These are phyloP conservation scores for Hycleus phaleratus DNA, from an alignment of 1,140 invertebrate species.

Conservation along the genomic window DNA sequence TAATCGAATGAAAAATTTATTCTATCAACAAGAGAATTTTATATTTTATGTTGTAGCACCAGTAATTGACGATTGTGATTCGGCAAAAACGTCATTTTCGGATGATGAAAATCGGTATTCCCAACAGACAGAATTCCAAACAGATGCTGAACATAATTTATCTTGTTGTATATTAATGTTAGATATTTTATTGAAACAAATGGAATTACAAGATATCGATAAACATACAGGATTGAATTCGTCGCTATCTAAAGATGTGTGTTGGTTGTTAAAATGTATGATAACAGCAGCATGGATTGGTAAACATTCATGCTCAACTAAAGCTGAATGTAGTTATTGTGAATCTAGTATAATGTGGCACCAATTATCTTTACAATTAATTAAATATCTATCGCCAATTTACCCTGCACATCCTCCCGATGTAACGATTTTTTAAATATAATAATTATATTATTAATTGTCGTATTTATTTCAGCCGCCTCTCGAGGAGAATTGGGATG, in stretches of 20 bases:
- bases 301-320: slow-evolving; percentile 57
- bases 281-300: slow-evolving; percentile 68
- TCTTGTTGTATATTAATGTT: slow-evolving; percentile 95
- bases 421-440: slow-evolving; percentile 46
- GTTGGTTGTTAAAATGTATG: slow-evolving; percentile 75
- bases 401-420: slow-evolving; percentile 67
- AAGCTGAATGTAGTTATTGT: slow-evolving; percentile 80
- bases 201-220: slow-evolving; percentile 89
- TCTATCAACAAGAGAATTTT: not conserved
- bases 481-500: slow-evolving; percentile 52
- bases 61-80: slow-evolving; percentile 57
- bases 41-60: slow-evolving; percentile 43
- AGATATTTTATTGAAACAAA: slow-evolving; percentile 91
- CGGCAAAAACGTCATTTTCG: slow-evolving; percentile 61
- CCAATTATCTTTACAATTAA: slow-evolving; percentile 73
- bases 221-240: slow-evolving; percentile 73
- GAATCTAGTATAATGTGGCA: slow-evolving; percentile 91
- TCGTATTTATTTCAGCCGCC: slow-evolving; percentile 43
- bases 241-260: slow-evolving; percentile 64
- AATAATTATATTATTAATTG: not conserved
- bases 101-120: slow-evolving; percentile 58
- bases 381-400: slow-evolving; percentile 70
- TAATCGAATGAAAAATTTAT: slow-evolving; percentile 26
- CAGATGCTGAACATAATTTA: slow-evolving; percentile 65
- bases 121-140: slow-evolving; percentile 53